Base-by-base conservation (phyloP, 2,113 vertebrate genomes). In the Tamias sibiricus region DNA sequence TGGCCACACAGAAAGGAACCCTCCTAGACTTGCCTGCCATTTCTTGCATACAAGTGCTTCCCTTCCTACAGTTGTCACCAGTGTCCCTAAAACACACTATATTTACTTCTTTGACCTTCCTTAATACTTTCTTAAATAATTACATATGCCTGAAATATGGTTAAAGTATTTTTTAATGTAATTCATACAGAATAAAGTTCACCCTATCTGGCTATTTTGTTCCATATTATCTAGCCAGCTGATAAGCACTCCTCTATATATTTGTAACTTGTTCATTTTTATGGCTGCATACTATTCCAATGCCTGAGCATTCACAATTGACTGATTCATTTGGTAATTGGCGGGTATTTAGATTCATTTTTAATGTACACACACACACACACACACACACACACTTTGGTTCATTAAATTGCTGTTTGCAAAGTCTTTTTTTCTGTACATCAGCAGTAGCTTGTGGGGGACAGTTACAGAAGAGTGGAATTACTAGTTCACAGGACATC, bases 101-200 rank as follows among this genome's bases (percentile, higher is more conserved):
- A 47, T 35, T 47, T 69, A 69, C 35, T 59, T 72, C 30, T 30
- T 86, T 77, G 35, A 42, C 17, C 49, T 90, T 72, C 75, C 37
- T 71, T 74, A 59, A 57, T 19, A 11, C 71, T 91, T 81, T 91
- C 76, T 80, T 90, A 44, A 22, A 40, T 59, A 57, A 82, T 57
- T 47, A 37, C 3, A 6, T 1, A 57, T 30, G 37, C 32, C 24
- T 86, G 85, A 52, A 89, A 42, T 52, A 30, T 22, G 28, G 40
- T n/a, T 52, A 22, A 90, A 52, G 49, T 57, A 44, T 30, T 66
- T 88, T 96, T 90, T 66, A 54, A 71, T 71, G 93, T 37, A 89
- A 44, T 57, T 74, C 11, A 30, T 26, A 75, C 19, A 86, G 24
- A 82, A 37, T 52, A 79, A 54, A 86, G 69, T 47, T 74, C 44